Evolutionary conservation across 1,140 invertebrate species (phyloP), one percentile per base, ranked within the genome.

Genomic region (Trachymyrmex cornetzi): DNA sequence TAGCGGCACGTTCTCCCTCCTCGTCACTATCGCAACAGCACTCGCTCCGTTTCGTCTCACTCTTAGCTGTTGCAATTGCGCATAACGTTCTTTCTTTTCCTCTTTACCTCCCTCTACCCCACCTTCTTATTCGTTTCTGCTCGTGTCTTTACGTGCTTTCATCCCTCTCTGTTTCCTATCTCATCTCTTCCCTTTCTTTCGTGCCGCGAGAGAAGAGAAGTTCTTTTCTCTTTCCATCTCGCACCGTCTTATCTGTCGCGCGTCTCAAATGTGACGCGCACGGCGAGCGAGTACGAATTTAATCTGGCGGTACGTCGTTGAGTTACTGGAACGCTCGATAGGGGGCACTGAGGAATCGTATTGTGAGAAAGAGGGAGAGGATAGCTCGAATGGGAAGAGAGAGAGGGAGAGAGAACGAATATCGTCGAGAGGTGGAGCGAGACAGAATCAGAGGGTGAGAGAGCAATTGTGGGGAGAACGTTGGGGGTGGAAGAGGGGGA

Each of bases 221-320:
- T 75, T 77, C 55, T 80, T 74, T 79, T 79, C 72, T 87, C 64
- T 79, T 80, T 77, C 72, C 85, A 67, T 66, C 74, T 69, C 66
- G 69, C 86, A 72, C 69, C 88, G 89, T 91, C 93, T 94, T 92
- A 92, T 93, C 92, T 88, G 85, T 80, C 85, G 77, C 81, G 77
- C 87, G 82, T 64, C 74, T 87, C 84, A 85, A 74, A 88, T 84
- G 90, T 77, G 82, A 89, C 82, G 90, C 67, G 87, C 87, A 72
- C 69, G 67, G 72, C 81, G 84, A 88, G 85, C 90, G 88, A 84
- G 77, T 89, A 92, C 93, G 93, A 94, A 94, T 95, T 94, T 95
- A 94, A 95, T 95, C 94, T 94, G 91, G 94, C 93, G 93, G 94
- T 92, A 94, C 91, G 92, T 94, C 91, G 93, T 88, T 92, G 93